Evolutionary conservation across 1,140 invertebrate species (phyloP).

Genomic region (Heterodera carotae): DNA sequence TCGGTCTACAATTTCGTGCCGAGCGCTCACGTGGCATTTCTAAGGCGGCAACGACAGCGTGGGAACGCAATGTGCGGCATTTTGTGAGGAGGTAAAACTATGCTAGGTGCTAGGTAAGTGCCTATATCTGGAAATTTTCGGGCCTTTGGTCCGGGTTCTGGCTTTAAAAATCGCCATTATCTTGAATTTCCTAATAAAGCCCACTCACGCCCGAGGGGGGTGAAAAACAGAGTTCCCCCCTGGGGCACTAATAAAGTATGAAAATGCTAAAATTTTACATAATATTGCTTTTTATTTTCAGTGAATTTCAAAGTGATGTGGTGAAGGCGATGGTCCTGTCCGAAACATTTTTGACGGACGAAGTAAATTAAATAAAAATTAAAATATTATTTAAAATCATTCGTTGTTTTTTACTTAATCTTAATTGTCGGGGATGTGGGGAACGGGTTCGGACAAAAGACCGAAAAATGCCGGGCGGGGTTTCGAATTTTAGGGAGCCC

Average conservation of each 20-base stretch:
- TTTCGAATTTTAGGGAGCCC: no score
- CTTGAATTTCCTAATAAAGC: no score
- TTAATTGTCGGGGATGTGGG: no score
- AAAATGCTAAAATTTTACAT: conserved; percentile 30
- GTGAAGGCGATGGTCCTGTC: conserved; percentile 59
- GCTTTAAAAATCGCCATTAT: no score
- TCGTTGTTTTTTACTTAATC: no score
- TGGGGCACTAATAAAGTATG: conserved; percentile 14
- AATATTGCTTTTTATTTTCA: conserved; percentile 38
- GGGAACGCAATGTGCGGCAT: conserved; percentile 51
- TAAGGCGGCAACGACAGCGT: conserved; percentile 45
- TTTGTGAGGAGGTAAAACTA: conserved; percentile 41
- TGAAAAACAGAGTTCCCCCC: no score
- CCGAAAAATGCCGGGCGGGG: no score
- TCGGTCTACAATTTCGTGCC: conserved; percentile 62
- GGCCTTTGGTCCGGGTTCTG: no score
- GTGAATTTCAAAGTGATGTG: conserved; percentile 61
- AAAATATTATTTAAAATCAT: neutral
- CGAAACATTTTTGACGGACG: conserved; percentile 58
- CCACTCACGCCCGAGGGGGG: no score
- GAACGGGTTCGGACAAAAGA: no score
- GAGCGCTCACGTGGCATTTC: conserved; percentile 45
- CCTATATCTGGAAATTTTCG: no score
- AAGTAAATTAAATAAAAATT: conserved; percentile 36
- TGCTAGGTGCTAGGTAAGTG: neutral